Conservation (phyloP, 2,888 invertebrate genomes). For the Oligia latruncula region DNA sequence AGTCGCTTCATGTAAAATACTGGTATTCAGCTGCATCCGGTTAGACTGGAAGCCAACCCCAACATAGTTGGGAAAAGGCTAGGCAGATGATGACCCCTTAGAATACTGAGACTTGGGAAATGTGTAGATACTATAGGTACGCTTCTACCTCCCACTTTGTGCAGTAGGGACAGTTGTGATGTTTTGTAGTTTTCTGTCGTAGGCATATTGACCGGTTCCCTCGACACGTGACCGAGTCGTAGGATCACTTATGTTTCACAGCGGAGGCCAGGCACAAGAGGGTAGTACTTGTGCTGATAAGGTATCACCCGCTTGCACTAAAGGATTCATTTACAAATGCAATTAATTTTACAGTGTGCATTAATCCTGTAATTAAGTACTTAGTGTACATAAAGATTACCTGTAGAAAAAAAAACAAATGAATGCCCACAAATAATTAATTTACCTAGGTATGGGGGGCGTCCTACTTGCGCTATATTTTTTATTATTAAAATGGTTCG, state of each 20-base stretch:
- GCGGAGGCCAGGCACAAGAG: too few relatives aligned
- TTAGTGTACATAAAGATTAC: neutral
- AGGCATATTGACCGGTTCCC: neutral
- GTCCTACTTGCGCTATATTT: conserved; percentile 24
- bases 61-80: too few relatives aligned
- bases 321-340: conserved; percentile 6
- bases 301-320: neutral
- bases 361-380: conserved; percentile 32
- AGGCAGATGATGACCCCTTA: too few relatives aligned
- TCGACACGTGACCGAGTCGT: neutral
- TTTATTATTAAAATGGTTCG: conserved; percentile 35
- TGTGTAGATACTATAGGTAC: neutral
- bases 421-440: neutral
- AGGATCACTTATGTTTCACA: neutral
- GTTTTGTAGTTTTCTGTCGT: neutral
- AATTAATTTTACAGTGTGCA: conserved; percentile 29
- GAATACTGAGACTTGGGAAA: neutral
- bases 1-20: too few relatives aligned
- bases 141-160: neutral
- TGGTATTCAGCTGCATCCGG: too few relatives aligned
- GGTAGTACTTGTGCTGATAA: too few relatives aligned
- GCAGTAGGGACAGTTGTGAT: neutral
- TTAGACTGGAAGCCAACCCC: too few relatives aligned
- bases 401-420: neutral
- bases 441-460: conserved; percentile 42